Evolutionary conservation across 2,888 invertebrate genomes (phyloP), one percentile per base, ranked within the genome.

Genomic region (Disparrhopalites patrizii): DNA sequence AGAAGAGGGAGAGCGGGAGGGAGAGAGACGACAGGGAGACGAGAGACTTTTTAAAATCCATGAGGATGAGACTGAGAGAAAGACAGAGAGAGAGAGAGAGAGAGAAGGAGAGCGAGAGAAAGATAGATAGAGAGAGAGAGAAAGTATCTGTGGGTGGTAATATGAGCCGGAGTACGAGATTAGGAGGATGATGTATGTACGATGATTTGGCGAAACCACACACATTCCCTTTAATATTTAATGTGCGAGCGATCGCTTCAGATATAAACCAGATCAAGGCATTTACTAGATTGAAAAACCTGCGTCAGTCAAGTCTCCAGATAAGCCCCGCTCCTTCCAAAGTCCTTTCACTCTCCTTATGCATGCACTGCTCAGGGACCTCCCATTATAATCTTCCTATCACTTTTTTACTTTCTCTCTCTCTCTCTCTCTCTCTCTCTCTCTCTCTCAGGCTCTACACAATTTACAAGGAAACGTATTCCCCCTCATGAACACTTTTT

Each of bases 191-290:
- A 71, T 72, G 69, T 67, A 70, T 66, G 68, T 69, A 73, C 69
- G 73, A 73, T 73, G 73, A 73, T 70, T 72, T 73, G 70, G 62
- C 66, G 70, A 73, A 73, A 70, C 73, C 70, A 67, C 73, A 73
- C 67, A 71, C 65, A 67, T 64, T 58, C 67, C 57, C 67, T 64
- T 73, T 72, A 73, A 73, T 73, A 73, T 73, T 73, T 73, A 73
- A 73, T 71, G 68, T 69, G 70, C 61, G 70, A 71, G 68, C 70
- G 65, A 71, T 73, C 72, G 68, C 70, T 73, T 73, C 67, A 73
- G 73, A 73, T 72, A 72, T 70, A 73, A 73, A 73, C 73, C 73
- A 73, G 73, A 73, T 73, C 73, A 70, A 66, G 70, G 70, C 73
- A 73, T 73, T 73, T 73, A 72, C 73, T 73, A 73, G 73, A 73